These are phyloP conservation scores for Adelosebastes latens DNA, from an alignment of 2,797 vertebrate genomes.

Conservation along the genomic window DNA sequence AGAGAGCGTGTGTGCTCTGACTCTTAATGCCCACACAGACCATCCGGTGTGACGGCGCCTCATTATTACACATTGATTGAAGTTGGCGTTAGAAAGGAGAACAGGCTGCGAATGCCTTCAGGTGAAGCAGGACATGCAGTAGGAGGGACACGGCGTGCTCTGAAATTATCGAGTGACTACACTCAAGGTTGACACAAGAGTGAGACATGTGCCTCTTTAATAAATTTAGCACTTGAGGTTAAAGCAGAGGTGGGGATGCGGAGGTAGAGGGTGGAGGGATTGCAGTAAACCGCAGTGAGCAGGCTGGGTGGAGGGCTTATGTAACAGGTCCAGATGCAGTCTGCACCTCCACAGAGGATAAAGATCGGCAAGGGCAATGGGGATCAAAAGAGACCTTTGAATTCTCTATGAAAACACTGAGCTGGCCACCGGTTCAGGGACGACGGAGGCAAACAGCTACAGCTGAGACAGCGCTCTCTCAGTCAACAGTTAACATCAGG, in stretches of 20 bases:
- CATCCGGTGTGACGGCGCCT: conserved; percentile 7
- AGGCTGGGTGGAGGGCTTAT: conserved; percentile 63
- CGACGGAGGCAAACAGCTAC: conserved; percentile 7
- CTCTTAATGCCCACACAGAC: conserved; percentile 33
- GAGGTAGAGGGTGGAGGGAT: conserved; percentile 26
- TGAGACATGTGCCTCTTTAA: conserved; percentile 2
- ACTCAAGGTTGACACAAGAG: conserved; percentile 13
- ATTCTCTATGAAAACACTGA: conserved; percentile 45
- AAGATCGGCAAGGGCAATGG: conserved; percentile 55
- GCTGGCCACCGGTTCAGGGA: conserved; percentile 19
- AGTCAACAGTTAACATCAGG: background rate
- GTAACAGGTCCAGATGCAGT: conserved; percentile 72
- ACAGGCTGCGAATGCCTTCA: conserved; percentile 8
- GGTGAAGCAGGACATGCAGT: conserved; percentile 13
- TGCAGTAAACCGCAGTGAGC: conserved; percentile 54
- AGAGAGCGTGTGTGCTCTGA: conserved; percentile 14
- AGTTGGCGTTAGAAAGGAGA: conserved; percentile 12
- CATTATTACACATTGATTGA: conserved; percentile 47
- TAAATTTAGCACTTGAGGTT: conserved; percentile 27
- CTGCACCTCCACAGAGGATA: conserved; percentile 62
- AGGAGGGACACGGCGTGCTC: background rate
- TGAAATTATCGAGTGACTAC: conserved; percentile 1
- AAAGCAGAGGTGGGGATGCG: conserved; percentile 26
- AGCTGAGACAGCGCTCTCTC: background rate
- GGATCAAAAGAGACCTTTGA: conserved; percentile 64